Evolutionary conservation across 1,140 invertebrate species (phyloP).

Genomic region (Musca domestica): DNA sequence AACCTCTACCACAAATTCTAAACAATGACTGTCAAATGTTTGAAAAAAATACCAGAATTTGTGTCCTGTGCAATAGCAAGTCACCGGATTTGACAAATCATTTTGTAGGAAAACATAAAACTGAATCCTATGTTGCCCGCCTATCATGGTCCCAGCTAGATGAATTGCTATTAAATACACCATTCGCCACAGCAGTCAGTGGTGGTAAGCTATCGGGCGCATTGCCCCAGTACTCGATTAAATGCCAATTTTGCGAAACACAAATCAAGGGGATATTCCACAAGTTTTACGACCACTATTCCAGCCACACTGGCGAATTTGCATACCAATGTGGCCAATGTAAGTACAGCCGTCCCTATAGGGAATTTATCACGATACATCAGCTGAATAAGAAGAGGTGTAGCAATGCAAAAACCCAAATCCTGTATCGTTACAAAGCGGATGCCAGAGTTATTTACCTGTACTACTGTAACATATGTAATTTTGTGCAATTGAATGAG

Average conservation of each 20-base stretch:
- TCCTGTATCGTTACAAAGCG: conserved; percentile 15
- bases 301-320: conserved; percentile 19
- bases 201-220: neutral
- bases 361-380: conserved; percentile 5
- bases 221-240: neutral
- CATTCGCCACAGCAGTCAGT: neutral
- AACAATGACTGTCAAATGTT: conserved; percentile 22
- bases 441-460: conserved; percentile 13
- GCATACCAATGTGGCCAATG: conserved; percentile 18
- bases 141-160: neutral
- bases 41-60: conserved; percentile 14
- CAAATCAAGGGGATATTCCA: conserved; percentile 4
- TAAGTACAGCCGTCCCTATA: conserved; percentile 5
- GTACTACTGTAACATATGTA: conserved; percentile 23
- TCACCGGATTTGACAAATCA: conserved; percentile 19
- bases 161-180: neutral
- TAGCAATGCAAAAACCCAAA: neutral
- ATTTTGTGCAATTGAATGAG: conserved; percentile 25
- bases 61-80: conserved; percentile 15
- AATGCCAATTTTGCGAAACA: conserved; percentile 13
- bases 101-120: conserved; percentile 19
- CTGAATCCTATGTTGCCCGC: conserved; percentile 23
- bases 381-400: neutral
- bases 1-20: neutral
- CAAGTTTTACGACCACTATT: conserved; percentile 17